phyloP scores from a whole-genome alignment of 2,797 vertebrate genomes.

The Natrix natrix region DNA sequence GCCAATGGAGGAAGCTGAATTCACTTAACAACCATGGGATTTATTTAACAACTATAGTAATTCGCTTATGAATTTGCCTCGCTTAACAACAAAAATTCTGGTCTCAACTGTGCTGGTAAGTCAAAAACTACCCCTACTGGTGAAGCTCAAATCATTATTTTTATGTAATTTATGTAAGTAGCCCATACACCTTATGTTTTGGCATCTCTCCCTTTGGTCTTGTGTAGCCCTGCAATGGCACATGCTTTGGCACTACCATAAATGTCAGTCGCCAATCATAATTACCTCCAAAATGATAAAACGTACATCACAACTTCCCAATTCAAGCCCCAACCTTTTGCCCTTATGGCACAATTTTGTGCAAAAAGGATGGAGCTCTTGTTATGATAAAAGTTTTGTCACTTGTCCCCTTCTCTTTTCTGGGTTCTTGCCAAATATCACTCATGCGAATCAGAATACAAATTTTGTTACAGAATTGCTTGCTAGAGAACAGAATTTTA shows the following conservation, averaged over 20 bases:
- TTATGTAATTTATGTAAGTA: neutral
- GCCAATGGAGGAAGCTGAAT: neutral
- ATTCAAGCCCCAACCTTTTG: neutral
- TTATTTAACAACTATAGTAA: neutral
- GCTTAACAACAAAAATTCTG: neutral
- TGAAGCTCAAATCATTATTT: neutral
- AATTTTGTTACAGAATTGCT: neutral
- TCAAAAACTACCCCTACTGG: neutral
- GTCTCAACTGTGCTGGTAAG: neutral
- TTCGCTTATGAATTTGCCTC: neutral
- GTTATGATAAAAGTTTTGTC: neutral
- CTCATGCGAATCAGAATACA: neutral
- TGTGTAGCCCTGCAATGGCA: neutral
- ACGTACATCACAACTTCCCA: neutral
- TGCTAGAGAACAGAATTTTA: neutral
- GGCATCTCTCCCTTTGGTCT: neutral
- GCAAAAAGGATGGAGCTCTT: neutral
- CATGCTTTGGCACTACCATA: neutral
- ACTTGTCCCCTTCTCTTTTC: neutral
- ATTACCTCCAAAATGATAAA: neutral
- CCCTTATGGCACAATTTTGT: neutral
- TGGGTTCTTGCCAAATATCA: neutral
- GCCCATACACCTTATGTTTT: neutral
- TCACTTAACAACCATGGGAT: neutral
- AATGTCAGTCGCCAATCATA: neutral